Percentiles rank a stretch among this genome's conserved stretches.
These are phyloP conservation scores for Bucorvus abyssinicus DNA, from an alignment of 2,797 vertebrate genomes.

Conservation along the genomic window DNA sequence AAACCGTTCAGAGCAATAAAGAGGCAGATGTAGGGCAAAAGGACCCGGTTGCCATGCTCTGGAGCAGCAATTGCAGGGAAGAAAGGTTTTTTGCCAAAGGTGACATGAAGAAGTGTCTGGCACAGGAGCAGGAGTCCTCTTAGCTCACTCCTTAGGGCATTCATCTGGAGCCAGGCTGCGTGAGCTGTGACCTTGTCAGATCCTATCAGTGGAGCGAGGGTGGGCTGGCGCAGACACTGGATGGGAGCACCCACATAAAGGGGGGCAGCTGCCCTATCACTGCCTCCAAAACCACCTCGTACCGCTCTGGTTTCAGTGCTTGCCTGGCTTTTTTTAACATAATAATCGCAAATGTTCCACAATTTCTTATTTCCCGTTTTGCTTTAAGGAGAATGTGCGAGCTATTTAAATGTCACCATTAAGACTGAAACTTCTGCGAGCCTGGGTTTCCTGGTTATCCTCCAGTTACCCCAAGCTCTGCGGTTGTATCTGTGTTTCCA, in stretches of 20 bases:
- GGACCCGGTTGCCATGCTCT: neutral
- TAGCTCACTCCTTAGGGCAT: conserved; percentile 13
- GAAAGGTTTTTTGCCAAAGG: conserved; percentile 5
- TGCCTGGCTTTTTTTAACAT: neutral
- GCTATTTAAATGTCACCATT: conserved; percentile 15
- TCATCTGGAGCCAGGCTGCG: neutral
- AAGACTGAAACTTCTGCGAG: neutral
- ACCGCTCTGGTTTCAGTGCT: neutral
- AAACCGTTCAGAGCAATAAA: neutral
- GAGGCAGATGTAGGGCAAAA: neutral
- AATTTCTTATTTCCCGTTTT: neutral
- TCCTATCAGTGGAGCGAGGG: conserved; percentile 16
- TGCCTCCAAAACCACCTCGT: neutral
- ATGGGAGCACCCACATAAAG: neutral
- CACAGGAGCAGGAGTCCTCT: neutral
- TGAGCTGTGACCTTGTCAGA: conserved; percentile 38
- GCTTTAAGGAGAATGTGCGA: neutral
- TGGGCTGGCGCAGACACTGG: neutral
- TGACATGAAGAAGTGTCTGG: conserved; percentile 11
- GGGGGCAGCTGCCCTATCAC: neutral
- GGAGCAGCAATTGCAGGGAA: neutral
- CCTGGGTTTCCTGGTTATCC: neutral
- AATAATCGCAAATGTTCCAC: neutral
- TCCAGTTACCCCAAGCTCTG: neutral
- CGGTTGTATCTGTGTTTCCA: neutral